Percentiles rank a stretch among this genome's conserved stretches.
phyloP scores from a whole-genome alignment of 1,140 invertebrate genomes.

The Anagrus nilaparvatae region DNA sequence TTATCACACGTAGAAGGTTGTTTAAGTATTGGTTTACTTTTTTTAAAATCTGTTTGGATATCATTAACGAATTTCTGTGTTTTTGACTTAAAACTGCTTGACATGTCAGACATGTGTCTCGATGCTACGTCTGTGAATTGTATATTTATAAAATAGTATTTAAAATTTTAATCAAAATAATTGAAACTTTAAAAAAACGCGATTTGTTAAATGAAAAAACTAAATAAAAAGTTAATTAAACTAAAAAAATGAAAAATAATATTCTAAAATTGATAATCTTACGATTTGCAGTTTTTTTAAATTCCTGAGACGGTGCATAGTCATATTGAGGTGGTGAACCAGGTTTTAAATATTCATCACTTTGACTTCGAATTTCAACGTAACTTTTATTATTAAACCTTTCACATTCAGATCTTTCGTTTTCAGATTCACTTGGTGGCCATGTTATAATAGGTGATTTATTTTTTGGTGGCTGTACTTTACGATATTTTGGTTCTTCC shows the following conservation, averaged over 20 bases:
- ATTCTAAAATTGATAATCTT: no score
- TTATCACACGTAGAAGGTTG: constrained; percentile 32
- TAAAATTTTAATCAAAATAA: background rate
- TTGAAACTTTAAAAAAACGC: no score
- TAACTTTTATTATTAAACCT: no score
- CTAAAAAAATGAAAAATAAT: constrained; percentile 7
- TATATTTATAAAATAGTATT: constrained; percentile 18
- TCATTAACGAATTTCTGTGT: constrained; percentile 59
- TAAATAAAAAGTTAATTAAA: constrained; percentile 8
- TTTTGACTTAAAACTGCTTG: constrained; percentile 57
- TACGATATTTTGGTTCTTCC: constrained; percentile 49
- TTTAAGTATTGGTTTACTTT: constrained; percentile 47
- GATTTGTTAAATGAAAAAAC: constrained; percentile 4
- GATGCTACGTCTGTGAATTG: constrained; percentile 46
- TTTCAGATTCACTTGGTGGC: constrained; percentile 32
- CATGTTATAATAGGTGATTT: constrained; percentile 28
- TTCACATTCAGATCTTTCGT: constrained; percentile 36
- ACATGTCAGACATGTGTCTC: constrained; percentile 56
- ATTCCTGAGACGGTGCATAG: constrained; percentile 38
- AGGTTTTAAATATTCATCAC: constrained; percentile 36
- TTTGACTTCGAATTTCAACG: constrained; percentile 24
- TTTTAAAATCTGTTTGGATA: constrained; percentile 50
- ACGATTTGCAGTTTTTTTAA: constrained; percentile 39
- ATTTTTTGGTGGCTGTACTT: constrained; percentile 45
- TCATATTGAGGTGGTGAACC: constrained; percentile 52